Conservation (phyloP, 2,113 vertebrate species). For the Tichodroma muraria region DNA sequence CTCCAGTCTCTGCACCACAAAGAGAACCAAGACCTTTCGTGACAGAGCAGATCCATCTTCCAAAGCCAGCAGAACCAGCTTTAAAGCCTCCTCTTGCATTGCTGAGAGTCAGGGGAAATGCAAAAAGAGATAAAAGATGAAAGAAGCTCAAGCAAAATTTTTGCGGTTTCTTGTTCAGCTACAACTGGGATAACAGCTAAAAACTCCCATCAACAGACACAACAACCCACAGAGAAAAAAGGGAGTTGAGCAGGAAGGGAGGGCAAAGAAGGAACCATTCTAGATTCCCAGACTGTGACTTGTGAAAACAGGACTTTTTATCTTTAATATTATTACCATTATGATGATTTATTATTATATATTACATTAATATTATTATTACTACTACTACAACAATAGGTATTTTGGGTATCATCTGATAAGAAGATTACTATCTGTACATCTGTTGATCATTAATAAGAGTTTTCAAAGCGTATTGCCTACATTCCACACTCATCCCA, state of each 20-base stretch:
- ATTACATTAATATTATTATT: not conserved
- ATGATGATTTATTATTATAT: not conserved
- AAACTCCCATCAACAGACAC: not conserved
- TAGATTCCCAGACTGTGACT: not conserved
- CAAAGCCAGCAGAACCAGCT: slow-evolving; percentile 91
- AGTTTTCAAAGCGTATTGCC: not conserved
- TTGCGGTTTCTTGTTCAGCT: not conserved
- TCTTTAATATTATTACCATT: not conserved
- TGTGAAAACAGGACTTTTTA: not conserved
- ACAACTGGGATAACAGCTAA: not conserved
- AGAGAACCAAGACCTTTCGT: slow-evolving; percentile 95
- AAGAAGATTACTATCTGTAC: not conserved
- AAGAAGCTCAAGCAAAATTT: not conserved
- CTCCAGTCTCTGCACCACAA: slow-evolving; percentile 96
- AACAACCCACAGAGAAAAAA: not conserved
- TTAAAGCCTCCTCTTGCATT: slow-evolving; percentile 97
- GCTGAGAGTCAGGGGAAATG: slow-evolving; percentile 62
- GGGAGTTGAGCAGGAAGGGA: not conserved
- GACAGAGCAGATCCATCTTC: slow-evolving; percentile 96
- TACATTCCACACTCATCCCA: not conserved
- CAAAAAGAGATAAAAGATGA: not conserved
- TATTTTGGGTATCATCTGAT: not conserved
- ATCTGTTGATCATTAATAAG: not conserved
- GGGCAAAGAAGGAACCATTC: not conserved
- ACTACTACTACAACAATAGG: not conserved